These are phyloP conservation scores for Tipula unca DNA, from an alignment of 2,888 invertebrate genomes.

Conservation along the genomic window DNA sequence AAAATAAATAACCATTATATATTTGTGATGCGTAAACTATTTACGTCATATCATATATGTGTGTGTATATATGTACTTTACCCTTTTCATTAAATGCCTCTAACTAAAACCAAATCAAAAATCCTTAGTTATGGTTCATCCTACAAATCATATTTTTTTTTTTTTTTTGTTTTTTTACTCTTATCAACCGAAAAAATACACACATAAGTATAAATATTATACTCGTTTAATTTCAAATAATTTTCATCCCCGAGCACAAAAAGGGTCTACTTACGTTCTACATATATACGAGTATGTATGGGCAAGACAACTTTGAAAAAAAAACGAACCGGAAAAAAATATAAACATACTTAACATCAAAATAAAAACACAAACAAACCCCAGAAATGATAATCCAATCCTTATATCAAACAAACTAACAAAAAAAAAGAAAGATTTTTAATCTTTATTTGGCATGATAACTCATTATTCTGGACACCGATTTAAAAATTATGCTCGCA, in stretches of 20 bases:
- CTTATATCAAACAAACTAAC: neutral
- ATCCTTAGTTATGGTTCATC: neutral
- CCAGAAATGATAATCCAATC: neutral
- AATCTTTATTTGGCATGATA: neutral
- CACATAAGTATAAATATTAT: neutral
- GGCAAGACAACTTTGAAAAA: neutral
- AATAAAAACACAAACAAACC: neutral
- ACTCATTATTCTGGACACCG: neutral
- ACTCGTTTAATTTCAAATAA: neutral
- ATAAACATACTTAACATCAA: neutral
- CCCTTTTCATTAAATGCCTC: neutral
- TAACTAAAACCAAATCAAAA: neutral
- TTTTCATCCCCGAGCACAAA: neutral
- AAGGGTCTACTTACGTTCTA: neutral
- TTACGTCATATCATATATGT: neutral
- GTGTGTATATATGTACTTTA: neutral
- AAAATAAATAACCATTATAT: neutral
- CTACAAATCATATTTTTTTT: neutral
- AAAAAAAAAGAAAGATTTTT: neutral
- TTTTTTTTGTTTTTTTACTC: neutral
- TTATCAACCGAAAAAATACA: slow-evolving; percentile 8
- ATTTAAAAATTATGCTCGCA: neutral
- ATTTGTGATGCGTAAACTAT: slow-evolving; percentile 8
- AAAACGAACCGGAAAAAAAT: neutral
- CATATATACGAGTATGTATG: neutral